Base-by-base conservation (phyloP, 1,140 invertebrate genomes). In the Camponotus vicinus region DNA sequence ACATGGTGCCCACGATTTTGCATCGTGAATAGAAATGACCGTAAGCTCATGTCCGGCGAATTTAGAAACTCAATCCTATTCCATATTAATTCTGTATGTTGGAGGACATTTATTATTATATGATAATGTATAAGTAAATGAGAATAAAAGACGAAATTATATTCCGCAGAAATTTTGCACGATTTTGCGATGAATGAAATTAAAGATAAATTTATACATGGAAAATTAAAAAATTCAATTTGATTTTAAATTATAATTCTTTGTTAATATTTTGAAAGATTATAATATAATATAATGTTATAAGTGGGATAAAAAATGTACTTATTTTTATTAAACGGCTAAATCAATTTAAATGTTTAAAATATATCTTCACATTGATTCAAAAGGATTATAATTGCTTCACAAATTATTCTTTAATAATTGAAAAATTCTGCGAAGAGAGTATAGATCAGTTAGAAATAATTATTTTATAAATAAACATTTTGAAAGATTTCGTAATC, bases 11-110 rank as follows among this genome's bases (percentile, higher is more conserved):
- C 55, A 75, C 37, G 79, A 83, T 82, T 82, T 73, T 73, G 40
- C 52, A 70, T 42, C 55, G 79, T 73, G 40, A 83, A 82, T 82
- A 75, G 71, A 40, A 61, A 61, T 69, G 27, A 73, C 18, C 69
- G 6, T 83, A 73, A 83, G 67, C 79, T 83, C 79, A 63, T 59
- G 79, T 73, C 40, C 79, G 55, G 40, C 7, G 42, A 59, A 73
- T 83, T 73, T 55, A 73, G 70, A 55, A 73, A n/a, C 70, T 37
- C 67, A 69, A 73, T 32, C 32, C 49, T 18, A 73, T 37, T 61
- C 11, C 34, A 73, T 49, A 83, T 83, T 83, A 83, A 83, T 57
- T 69, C 57, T 83, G 32, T 83, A 1, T 32, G 32, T 32, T 75
- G n/a, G 34, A 37, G 49, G 15, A 18, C 8, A 18, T 40, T 83